Conservation (phyloP, 2,888 invertebrate species). For the Drosophila borborema region DNA sequence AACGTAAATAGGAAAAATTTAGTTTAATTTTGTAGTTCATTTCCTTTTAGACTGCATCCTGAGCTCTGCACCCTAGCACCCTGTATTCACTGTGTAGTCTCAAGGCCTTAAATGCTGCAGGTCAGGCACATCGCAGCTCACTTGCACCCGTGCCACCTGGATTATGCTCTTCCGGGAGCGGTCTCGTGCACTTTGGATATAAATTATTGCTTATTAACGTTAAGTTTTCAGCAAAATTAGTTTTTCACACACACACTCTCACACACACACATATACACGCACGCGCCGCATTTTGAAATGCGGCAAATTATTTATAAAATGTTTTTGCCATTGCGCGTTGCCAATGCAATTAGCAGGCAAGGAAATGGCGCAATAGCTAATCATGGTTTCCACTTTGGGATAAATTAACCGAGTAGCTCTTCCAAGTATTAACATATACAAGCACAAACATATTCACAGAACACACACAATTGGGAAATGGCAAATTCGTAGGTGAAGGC, state of each 20-base stretch:
- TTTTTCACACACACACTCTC: conserved; percentile 35
- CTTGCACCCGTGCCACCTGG: conserved; percentile 22
- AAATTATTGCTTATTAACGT: conserved; percentile 76
- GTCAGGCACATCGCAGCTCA: conserved; percentile 30
- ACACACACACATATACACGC: not conserved
- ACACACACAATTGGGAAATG: conserved; percentile 19
- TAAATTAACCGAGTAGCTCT: conserved; percentile 58
- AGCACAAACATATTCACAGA: not conserved
- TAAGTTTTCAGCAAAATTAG: conserved; percentile 79
- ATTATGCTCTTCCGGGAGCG: conserved; percentile 39
- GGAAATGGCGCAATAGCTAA: conserved; percentile 68
- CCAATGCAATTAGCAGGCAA: conserved; percentile 69
- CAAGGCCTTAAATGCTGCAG: conserved; percentile 40
- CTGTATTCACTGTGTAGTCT: conserved; percentile 16
- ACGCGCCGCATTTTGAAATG: conserved; percentile 52
- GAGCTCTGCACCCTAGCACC: conserved; percentile 20
- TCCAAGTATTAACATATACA: conserved; percentile 1
- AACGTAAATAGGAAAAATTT: not conserved
- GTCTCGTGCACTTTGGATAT: conserved; percentile 61
- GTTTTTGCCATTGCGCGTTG: conserved; percentile 36
- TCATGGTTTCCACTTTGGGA: conserved; percentile 60
- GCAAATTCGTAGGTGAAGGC: conserved; percentile 9
- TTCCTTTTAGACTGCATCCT: not conserved
- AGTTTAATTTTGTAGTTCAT: not conserved
- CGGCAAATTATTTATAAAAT: conserved; percentile 70